Percentiles rank a stretch among this genome's conserved stretches.
Conservation (phyloP, 2,888 invertebrate species). For the Sturmia bella region DNA sequence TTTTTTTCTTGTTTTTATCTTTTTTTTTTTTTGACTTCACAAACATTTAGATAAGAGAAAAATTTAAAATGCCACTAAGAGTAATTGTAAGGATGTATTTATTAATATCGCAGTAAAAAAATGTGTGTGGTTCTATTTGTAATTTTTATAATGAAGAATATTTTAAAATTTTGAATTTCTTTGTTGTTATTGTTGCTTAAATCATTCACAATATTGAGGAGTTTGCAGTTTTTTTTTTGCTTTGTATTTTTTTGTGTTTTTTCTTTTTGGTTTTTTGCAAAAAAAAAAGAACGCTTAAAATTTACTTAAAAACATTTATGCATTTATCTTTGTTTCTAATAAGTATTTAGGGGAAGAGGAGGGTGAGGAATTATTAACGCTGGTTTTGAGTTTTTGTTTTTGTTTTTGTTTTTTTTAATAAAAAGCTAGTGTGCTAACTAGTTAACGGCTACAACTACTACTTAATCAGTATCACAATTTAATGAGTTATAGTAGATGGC, state of each 20-base stretch:
- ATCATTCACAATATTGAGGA: constrained; percentile 67
- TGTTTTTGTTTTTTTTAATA: constrained; percentile 42
- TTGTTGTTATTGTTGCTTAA: constrained; percentile 42
- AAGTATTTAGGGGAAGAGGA: constrained; percentile 17
- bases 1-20: constrained; percentile 6
- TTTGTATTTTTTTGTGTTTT: constrained; percentile 19
- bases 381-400: constrained; percentile 20
- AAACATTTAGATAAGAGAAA: constrained; percentile 68
- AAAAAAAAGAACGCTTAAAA: constrained; percentile 26
- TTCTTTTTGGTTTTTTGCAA: constrained; percentile 30
- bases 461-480: constrained; percentile 70
- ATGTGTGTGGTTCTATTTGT: constrained; percentile 34
- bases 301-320: constrained; percentile 39
- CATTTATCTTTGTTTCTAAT: not conserved
- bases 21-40: constrained; percentile 56
- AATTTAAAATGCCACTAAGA: constrained; percentile 57
- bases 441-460: constrained; percentile 69
- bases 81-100: constrained; percentile 50
- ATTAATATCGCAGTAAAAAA: constrained; percentile 64
- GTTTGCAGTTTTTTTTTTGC: constrained; percentile 46
- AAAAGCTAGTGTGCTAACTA: constrained; percentile 71
- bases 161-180: constrained; percentile 60
- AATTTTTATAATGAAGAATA: constrained; percentile 20
- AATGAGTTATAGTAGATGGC: constrained; percentile 70
- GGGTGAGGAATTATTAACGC: constrained; percentile 35